Conservation (phyloP, 2,797 vertebrate species). For the Sebastes nivosus region DNA sequence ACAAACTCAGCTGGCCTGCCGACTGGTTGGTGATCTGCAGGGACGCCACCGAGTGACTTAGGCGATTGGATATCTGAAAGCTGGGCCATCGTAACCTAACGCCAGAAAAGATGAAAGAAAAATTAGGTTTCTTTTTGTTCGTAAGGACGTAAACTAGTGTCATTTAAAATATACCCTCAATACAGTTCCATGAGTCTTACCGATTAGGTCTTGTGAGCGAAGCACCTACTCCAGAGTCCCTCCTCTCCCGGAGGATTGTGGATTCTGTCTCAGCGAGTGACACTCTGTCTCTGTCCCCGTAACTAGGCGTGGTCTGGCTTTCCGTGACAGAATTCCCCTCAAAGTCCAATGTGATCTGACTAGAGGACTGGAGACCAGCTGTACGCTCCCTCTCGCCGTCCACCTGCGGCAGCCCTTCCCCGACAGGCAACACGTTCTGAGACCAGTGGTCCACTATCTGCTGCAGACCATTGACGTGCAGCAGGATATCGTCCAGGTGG, state of each 20-base stretch:
- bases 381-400: slow-evolving; percentile 61
- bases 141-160: neutral
- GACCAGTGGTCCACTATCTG: slow-evolving; percentile 96
- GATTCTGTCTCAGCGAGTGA: slow-evolving; percentile 90
- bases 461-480: slow-evolving; percentile 92
- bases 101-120: slow-evolving; percentile 26
- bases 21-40: slow-evolving; percentile 95
- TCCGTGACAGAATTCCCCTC: slow-evolving; percentile 91
- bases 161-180: neutral
- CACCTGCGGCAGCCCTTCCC: slow-evolving; percentile 67
- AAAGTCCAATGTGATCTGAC: slow-evolving; percentile 91
- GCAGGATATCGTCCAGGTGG: slow-evolving; percentile 92
- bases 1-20: slow-evolving; percentile 91
- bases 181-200: slow-evolving; percentile 70
- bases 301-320: slow-evolving; percentile 87
- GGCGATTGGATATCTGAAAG: slow-evolving; percentile 93
- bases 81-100: slow-evolving; percentile 93
- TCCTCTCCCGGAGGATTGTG: slow-evolving; percentile 88
- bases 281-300: slow-evolving; percentile 86
- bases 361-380: slow-evolving; percentile 79
- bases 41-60: slow-evolving; percentile 87
- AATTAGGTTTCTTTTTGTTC: neutral
- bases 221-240: slow-evolving; percentile 96
- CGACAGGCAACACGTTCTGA: slow-evolving; percentile 85
- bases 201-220: slow-evolving; percentile 95